These are phyloP conservation scores for Semicossyphus pulcher DNA, from an alignment of 2,113 vertebrate genomes.

Conservation along the genomic window DNA sequence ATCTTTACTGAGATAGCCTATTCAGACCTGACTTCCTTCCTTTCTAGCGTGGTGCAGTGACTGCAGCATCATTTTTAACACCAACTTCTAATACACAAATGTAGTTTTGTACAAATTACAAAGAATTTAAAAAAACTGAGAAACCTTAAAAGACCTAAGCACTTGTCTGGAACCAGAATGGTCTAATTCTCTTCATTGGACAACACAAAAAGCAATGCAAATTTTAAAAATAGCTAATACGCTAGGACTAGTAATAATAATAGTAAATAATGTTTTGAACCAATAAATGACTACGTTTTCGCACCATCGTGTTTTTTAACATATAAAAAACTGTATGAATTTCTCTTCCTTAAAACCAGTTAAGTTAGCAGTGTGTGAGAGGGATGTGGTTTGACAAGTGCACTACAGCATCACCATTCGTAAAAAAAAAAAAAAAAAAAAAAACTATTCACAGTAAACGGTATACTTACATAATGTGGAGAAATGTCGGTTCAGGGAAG, in stretches of 20 bases:
- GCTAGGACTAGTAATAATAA: too few relatives aligned
- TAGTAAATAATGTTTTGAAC: too few relatives aligned
- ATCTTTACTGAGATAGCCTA: constrained; percentile 42
- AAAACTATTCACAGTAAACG: fast-evolving
- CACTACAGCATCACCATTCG: background rate
- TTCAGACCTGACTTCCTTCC: constrained; percentile 43
- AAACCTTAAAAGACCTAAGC: background rate
- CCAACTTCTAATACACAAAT: background rate
- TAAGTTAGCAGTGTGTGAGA: background rate
- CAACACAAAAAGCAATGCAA: background rate
- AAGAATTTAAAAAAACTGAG: background rate
- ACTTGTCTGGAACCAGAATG: background rate
- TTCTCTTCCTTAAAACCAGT: background rate
- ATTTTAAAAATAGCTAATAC: too few relatives aligned
- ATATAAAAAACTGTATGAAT: too few relatives aligned
- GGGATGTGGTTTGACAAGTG: constrained; percentile 46
- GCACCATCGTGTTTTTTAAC: too few relatives aligned
- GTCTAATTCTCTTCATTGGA: background rate
- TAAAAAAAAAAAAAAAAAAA: too few relatives aligned
- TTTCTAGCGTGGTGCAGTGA: constrained; percentile 9
- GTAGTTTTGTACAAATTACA: background rate
- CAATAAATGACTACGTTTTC: too few relatives aligned
- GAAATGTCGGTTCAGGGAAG: constrained; percentile 29
- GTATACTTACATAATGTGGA: constrained; percentile 67
- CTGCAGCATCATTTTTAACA: background rate